Evolutionary conservation across 2,113 vertebrate species (phyloP).

Genomic region (Saguinus midas): DNA sequence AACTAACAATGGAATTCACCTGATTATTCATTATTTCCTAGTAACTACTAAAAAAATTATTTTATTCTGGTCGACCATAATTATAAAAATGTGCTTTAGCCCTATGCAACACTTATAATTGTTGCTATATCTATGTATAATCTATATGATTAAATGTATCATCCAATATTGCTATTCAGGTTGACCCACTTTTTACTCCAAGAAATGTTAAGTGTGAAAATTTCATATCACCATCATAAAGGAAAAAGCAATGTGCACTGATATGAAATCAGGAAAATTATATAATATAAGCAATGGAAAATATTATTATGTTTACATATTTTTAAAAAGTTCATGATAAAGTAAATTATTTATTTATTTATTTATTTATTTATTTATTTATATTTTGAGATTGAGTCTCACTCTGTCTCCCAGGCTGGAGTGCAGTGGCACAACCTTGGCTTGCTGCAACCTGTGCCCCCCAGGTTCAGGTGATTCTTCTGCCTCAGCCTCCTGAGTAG

Average conservation of each 20-base stretch:
- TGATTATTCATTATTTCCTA: background rate
- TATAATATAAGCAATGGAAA: background rate
- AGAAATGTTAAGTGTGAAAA: background rate
- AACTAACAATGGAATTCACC: background rate
- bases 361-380: no score
- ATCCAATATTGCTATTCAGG: background rate
- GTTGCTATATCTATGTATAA: background rate
- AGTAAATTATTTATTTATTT: background rate
- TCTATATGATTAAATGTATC: background rate
- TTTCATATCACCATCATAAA: background rate
- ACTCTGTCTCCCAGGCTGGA: no score
- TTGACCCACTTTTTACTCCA: background rate
- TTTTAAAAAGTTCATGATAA: background rate
- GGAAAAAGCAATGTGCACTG: background rate
- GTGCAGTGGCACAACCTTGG: no score
- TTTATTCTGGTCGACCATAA: background rate
- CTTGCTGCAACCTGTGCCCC: no score
- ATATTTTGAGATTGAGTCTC: no score
- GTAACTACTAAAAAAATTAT: background rate
- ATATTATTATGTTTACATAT: background rate
- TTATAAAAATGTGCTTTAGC: background rate
- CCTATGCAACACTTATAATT: background rate
- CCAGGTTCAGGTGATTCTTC: no score
- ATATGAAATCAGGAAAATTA: background rate
- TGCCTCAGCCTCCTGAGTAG: no score